Percentiles rank a stretch among this genome's conserved stretches.
Evolutionary conservation across 2,797 vertebrate species (phyloP).

Genomic region (Mormyrops attenuatus): DNA sequence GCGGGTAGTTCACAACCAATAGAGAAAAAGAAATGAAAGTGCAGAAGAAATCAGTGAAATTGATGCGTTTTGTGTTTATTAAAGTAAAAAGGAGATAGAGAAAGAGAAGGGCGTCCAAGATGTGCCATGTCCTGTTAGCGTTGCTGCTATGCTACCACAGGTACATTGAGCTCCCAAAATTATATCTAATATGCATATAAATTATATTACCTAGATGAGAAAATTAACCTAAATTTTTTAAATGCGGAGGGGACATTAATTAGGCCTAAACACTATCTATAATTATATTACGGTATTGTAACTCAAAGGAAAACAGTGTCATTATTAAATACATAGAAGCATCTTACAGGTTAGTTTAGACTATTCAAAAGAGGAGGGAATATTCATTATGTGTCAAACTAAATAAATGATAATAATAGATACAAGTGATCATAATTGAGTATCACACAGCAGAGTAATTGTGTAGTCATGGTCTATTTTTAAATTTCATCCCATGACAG

Average conservation of each 20-base stretch:
- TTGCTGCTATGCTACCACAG: neutral
- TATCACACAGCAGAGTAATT: neutral
- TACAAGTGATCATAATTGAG: neutral
- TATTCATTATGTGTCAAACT: neutral
- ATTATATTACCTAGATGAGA: neutral
- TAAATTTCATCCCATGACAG: neutral
- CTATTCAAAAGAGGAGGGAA: neutral
- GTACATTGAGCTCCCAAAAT: neutral
- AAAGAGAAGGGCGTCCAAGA: neutral
- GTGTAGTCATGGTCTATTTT: constrained; percentile 12
- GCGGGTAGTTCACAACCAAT: neutral
- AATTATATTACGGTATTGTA: neutral
- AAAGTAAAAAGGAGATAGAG: neutral
- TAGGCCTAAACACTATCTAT: neutral
- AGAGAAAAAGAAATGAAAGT: neutral
- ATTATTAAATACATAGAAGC: neutral
- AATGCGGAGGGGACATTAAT: neutral
- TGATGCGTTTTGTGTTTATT: neutral
- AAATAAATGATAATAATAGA: neutral
- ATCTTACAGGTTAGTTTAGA: neutral
- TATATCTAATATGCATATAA: neutral
- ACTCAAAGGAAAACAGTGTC: neutral
- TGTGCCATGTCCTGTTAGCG: neutral
- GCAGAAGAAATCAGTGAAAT: neutral
- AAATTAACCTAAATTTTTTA: neutral